Base-by-base conservation (phyloP, 2,888 invertebrate genomes). In the Halocaridina rubra region DNA sequence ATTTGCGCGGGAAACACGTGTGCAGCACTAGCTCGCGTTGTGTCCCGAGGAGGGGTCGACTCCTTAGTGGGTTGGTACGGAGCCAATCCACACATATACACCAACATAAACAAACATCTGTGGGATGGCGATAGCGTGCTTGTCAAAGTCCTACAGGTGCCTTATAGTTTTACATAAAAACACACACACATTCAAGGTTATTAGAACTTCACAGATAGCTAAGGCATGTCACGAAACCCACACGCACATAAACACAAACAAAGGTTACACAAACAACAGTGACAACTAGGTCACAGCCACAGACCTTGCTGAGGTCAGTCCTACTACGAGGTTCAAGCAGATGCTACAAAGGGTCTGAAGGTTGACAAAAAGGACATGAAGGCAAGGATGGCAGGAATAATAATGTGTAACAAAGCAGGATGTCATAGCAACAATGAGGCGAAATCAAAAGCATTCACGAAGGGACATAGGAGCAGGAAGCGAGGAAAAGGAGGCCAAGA, bases 181-280 rank as follows among this genome's bases (percentile, higher is more conserved):
- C n/a, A n/a, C n/a, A n/a, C n/a, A n/a, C 57, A 61, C 74, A 80
- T 80, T 80, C 80, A 80, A 39, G 57, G 53, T 33, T 72, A 80
- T 80, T 72, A 72, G 72, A 39, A 71, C 59, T 71, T 71, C 59
- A 80, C 72, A 32, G 24, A 39, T 13, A 39, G 39, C 59, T 59
- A 53, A 74, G 74, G 64, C 80, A 80, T 74, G 80, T 80, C 61
- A 80, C 80, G 80, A 46, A 53, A 80, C 80, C 32, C 74, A 78
- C 33, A 57, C 39, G 19, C 53, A n/a, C n/a, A n/a, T n/a, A n/a
- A n/a, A n/a, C 53, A 53, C 53, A 16, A 53, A 7, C 32, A 57
- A 19, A 39, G 74, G 80, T 59, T 61, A 80, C 59, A 61, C 80
- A 80, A 57, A 80, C n/a, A 22, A 8, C 27, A 39, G 80, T 80